phyloP scores from a whole-genome alignment of 2,113 vertebrate genomes.

The Melierax canorus region DNA sequence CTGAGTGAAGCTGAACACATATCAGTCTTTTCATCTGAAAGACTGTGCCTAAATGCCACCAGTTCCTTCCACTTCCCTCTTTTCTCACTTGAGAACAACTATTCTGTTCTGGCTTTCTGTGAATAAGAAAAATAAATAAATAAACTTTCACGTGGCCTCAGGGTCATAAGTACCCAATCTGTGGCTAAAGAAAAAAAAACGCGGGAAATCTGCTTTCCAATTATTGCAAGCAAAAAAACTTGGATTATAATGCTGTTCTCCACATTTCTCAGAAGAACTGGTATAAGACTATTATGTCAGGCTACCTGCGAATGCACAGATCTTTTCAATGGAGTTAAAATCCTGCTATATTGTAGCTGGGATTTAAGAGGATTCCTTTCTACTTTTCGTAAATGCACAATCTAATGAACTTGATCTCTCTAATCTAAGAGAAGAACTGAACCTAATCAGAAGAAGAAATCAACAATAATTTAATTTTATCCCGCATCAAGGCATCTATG shows the following conservation, averaged over 20 bases:
- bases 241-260: neutral
- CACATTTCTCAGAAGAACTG: neutral
- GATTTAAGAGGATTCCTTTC: neutral
- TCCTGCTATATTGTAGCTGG: neutral
- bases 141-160: neutral
- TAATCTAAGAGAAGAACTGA: neutral
- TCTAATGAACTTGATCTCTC: neutral
- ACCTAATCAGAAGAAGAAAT: neutral
- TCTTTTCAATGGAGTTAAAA: neutral
- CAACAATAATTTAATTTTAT: constrained; percentile 10
- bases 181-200: neutral
- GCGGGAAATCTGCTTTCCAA: neutral
- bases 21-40: neutral
- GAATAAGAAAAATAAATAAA: neutral
- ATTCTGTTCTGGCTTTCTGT: neutral
- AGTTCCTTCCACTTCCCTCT: neutral
- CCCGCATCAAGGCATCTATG: neutral
- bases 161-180: neutral
- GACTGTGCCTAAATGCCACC: neutral
- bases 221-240: neutral
- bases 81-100: neutral
- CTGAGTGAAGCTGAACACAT: neutral
- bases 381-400: neutral
- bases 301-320: neutral
- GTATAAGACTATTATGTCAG: neutral